Conservation (phyloP, 1,140 invertebrate species). For the Archegozetes longisetosus region DNA sequence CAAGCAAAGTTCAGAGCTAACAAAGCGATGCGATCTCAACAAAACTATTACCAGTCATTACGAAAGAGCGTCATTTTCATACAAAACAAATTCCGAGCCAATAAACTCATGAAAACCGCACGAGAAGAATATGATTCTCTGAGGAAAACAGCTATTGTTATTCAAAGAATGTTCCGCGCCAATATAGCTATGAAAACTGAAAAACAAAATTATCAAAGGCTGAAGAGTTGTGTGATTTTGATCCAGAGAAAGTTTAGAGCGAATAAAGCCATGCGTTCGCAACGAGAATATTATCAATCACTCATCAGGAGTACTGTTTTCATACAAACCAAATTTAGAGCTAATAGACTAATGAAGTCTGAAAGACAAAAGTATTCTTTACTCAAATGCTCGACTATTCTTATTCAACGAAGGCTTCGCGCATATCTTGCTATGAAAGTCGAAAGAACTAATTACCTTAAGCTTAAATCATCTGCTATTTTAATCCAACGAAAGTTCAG, state of each 20-base stretch:
- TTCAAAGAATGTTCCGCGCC: constrained; percentile 18
- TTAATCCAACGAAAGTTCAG: constrained; percentile 15
- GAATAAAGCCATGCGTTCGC: neutral
- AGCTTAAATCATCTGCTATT: constrained; percentile 3
- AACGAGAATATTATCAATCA: neutral
- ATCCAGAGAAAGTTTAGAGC: constrained; percentile 16
- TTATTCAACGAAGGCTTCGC: constrained; percentile 20
- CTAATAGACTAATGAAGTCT: neutral
- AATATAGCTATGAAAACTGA: constrained; percentile 1
- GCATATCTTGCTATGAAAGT: constrained; percentile 1
- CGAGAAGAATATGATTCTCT: constrained; percentile 3
- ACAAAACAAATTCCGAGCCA: constrained; percentile 9
- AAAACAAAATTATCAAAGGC: constrained; percentile 5
- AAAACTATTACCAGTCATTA: constrained; percentile 1
- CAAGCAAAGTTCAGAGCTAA: constrained; percentile 16
- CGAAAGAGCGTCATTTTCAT: constrained; percentile 11
- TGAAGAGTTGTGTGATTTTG: constrained; percentile 14
- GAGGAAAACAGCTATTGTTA: constrained; percentile 13
- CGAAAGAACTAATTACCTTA: neutral
- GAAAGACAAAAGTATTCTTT: constrained; percentile 6
- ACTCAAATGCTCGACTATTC: constrained; percentile 9
- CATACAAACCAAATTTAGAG: constrained; percentile 2
- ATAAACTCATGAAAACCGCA: constrained; percentile 1
- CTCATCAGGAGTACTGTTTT: neutral
- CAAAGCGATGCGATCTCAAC: constrained; percentile 4